Evolutionary conservation across 2,888 invertebrate species (phyloP), one percentile per base, ranked within the genome.

Genomic region (Torymus auratus): DNA sequence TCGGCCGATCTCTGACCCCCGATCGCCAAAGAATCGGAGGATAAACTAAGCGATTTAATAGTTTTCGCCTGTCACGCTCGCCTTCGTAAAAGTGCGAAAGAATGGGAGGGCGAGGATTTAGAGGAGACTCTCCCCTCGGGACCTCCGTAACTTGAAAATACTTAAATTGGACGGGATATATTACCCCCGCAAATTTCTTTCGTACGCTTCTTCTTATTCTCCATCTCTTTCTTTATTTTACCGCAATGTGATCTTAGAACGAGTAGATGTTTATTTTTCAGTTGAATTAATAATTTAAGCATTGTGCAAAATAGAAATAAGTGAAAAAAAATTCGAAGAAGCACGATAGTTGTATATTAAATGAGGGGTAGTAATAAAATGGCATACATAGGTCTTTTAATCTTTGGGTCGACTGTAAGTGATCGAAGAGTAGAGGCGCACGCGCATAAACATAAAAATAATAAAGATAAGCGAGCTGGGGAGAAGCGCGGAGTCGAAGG

Each of bases 161-260:
- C 71, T 28, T 41, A 74, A 83, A 79, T 79, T 82, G 64, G 76
- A 58, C 55, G 58, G 67, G 70, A 81, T 79, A 76, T 76, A 80
- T 82, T 73, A 68, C 76, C 41, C 58, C 65, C 65, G 70, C 4
- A 52, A 65, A 56, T 65, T 65, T 76, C 60, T 67, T 71, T 11
- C 58, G 60, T 28, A 64, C 52, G 10, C 56, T 68, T 11, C 15
- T 58, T 71, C 53, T 53, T 15, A 53, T 23, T 71, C 20, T 52
- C 52, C 23, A 17, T 23, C 50, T 50, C 23, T 69, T 71, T 77
- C 28, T 41, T 41, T 41, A 41, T 58, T 73, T 70, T 77, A 72
- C 81, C 78, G 58, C 76, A 69, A 76, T 74, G 58, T 14, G 62
- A 62, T 62, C 52, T 17, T 53, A 55, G 68, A 28, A 69, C n/a